Percentiles rank a stretch among this genome's conserved stretches.
Evolutionary conservation across 2,113 vertebrate species (phyloP).

Genomic region (Megaleporinus macrocephalus): DNA sequence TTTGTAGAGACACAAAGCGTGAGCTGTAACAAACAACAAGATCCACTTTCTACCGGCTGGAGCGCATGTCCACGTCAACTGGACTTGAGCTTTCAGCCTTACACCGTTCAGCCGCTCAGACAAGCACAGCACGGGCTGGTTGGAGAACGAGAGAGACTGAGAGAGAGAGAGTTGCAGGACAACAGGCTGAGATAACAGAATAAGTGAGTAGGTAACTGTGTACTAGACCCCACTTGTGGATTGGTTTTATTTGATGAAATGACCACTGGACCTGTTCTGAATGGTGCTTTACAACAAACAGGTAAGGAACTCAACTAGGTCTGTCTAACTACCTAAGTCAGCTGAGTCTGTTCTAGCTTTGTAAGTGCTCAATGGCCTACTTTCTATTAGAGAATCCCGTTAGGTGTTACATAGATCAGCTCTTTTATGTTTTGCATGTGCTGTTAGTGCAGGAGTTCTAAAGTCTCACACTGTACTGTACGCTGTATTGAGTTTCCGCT

Average conservation of each 20-base stretch:
- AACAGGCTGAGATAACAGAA: background rate
- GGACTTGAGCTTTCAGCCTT: conserved; percentile 9
- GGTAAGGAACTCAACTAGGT: conserved; percentile 30
- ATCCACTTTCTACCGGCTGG: background rate
- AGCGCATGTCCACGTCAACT: conserved; percentile 16
- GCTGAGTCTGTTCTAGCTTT: background rate
- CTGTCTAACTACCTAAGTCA: too few species aligned
- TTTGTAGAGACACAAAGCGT: background rate
- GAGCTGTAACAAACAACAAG: background rate
- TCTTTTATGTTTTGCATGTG: background rate
- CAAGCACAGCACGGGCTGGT: conserved; percentile 22
- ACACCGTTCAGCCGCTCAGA: conserved; percentile 19
- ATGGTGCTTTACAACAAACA: conserved; percentile 22
- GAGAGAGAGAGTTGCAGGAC: background rate
- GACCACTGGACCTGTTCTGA: background rate
- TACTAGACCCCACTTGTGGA: background rate
- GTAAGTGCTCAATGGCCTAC: background rate
- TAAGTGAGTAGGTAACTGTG: conserved; percentile 1
- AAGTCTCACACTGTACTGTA: conserved; percentile 56
- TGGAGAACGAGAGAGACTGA: background rate
- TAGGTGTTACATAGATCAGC: background rate
- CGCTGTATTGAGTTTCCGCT: conserved; percentile 70
- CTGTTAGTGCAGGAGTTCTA: conserved; percentile 19
- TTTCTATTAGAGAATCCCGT: background rate
- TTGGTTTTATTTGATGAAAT: conserved; percentile 11